A percentile compares a stretch with the other conserved stretches of the same genome.
Evolutionary conservation across 2,888 invertebrate genomes (phyloP).

Genomic region (Plagodis dolabraria): DNA sequence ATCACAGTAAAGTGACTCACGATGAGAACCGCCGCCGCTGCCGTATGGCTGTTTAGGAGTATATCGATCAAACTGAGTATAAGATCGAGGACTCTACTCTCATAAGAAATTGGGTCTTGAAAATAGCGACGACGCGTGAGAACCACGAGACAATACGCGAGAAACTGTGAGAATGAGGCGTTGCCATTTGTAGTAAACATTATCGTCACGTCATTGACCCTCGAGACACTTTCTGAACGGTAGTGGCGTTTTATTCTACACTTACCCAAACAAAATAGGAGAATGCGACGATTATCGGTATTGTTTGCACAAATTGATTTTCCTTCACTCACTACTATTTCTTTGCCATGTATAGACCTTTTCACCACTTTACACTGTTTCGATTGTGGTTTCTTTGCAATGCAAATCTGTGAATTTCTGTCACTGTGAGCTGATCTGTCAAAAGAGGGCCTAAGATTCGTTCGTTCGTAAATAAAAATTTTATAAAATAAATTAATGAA

Average conservation of each 20-base stretch:
- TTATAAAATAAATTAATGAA: too few relatives aligned
- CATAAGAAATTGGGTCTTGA: conserved; percentile 53
- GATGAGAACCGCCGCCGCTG: conserved; percentile 35
- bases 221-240: conserved; percentile 48
- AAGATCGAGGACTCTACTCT: conserved; percentile 28
- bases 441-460: conserved; percentile 2
- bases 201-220: conserved; percentile 79
- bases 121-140: conserved; percentile 71
- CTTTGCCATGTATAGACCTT: too few relatives aligned
- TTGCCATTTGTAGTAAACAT: conserved; percentile 83
- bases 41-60: conserved; percentile 35
- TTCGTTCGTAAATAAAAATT: too few relatives aligned
- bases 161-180: conserved; percentile 84
- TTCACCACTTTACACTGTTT: too few relatives aligned
- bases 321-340: conserved; percentile 41
- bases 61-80: conserved; percentile 49
- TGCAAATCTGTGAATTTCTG: too few relatives aligned
- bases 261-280: conserved; percentile 54
- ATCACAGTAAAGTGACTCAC: conserved; percentile 58
- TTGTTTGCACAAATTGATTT: conserved; percentile 52
- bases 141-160: conserved; percentile 75
- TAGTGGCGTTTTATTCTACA: conserved; percentile 38
- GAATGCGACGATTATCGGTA: conserved; percentile 39
- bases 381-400: too few relatives aligned
- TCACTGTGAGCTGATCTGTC: background rate